Evolutionary conservation across 2,888 invertebrate genomes (phyloP), one percentile per base, ranked within the genome.

Genomic region (Diarsia dahlii): DNA sequence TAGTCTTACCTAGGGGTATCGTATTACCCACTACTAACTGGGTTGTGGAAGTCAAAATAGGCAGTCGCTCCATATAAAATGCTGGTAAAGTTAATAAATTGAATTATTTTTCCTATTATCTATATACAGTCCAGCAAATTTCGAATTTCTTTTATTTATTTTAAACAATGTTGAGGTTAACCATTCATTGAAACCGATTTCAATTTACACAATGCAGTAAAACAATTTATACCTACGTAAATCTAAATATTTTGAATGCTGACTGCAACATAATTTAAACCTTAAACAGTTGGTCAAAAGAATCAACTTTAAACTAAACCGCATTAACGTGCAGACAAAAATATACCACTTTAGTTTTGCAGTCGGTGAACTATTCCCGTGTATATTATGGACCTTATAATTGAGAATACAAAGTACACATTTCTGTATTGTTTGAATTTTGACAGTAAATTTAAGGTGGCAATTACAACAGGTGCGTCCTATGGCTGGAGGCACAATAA

Each of bases 381-480:
- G 6, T 23, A 13, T 3, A 64, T 5, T 0, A 45, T n/a, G 12
- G 2, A 50, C 60, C 60, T 78, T 84, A 76, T 56, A 0, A 0
- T 0, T 0, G 0, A 28, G 0, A 0, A 0, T 3, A 58, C 81
- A 81, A 71, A 71, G 74, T 20, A 15, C 15, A 73, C 18, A 10
- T 0, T 78, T 68, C 3, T 23, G 10, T 2, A 34, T 1, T 13
- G 3, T 9, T 39, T 12, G 4, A n/a, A 23, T 34, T 54, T 15
- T 0, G 34, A 46, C 45, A n/a, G 65, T 39, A 79, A 66, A 64
- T 65, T 23, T 48, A 68, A 78, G 20, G 10, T 82, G 62, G 86
- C 78, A 65, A 81, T 79, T 52, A 81, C 73, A 83, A 88, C 86
- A 87, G 84, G 87, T 87, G 88, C 79, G 70, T 84, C 82, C 81